phyloP scores from a whole-genome alignment of 2,888 invertebrate species.

The Cheilosia scutellata region DNA sequence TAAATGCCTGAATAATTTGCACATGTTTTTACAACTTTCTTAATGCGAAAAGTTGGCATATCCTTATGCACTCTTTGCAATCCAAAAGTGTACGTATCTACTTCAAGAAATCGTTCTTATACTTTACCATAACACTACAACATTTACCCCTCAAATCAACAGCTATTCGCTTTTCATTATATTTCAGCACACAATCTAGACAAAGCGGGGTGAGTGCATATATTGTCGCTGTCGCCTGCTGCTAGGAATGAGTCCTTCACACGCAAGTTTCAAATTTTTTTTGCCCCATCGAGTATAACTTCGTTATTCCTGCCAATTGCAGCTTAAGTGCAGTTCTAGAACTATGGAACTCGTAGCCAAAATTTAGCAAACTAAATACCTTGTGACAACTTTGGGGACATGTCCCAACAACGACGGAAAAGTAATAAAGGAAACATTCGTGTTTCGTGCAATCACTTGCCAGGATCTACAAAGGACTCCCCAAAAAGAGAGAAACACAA shows the following conservation, averaged over 20 bases:
- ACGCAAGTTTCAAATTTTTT: constrained; percentile 64
- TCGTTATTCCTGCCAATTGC: constrained; percentile 51
- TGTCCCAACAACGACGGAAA: neutral
- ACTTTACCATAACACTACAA: neutral
- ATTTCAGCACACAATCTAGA: constrained; percentile 18
- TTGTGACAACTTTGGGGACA: constrained; percentile 46
- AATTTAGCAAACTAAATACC: constrained; percentile 30
- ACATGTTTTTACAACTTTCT: neutral
- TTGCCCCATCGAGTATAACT: constrained; percentile 21
- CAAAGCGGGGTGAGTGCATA: neutral
- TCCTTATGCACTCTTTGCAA: neutral
- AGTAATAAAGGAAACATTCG: constrained; percentile 31
- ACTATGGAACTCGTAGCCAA: neutral
- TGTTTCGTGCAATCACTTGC: constrained; percentile 38
- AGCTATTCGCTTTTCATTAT: constrained; percentile 4
- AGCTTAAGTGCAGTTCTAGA: constrained; percentile 60
- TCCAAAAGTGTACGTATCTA: neutral
- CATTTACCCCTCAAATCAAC: constrained; percentile 14
- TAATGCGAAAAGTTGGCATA: constrained; percentile 1
- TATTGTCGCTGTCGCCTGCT: constrained; percentile 35
- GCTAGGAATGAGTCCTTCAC: constrained; percentile 40
- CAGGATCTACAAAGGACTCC: constrained; percentile 42
- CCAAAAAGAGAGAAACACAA: constrained; percentile 11
- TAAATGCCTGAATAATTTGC: neutral
- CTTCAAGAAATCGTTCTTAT: constrained; percentile 6